Percentiles rank a stretch among this genome's conserved stretches.
Conservation (phyloP, 2,797 vertebrate genomes). For the Anguilla obscura region DNA sequence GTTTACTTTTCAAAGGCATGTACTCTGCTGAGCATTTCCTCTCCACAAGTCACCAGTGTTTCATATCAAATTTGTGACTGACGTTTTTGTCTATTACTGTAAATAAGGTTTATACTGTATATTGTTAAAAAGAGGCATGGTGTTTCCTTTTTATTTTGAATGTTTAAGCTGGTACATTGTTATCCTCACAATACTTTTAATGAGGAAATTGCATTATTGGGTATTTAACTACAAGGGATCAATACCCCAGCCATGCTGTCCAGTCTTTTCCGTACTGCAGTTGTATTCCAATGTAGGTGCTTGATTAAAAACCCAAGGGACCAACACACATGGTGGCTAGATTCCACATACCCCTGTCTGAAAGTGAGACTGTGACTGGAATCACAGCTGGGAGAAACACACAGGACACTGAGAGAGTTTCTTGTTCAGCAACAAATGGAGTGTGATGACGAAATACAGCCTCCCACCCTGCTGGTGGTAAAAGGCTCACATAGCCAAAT, state of each 20-base stretch:
- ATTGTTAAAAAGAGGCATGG: slow-evolving; percentile 27
- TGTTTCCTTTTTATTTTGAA: slow-evolving; percentile 27
- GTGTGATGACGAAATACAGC: neutral
- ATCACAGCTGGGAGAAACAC: neutral
- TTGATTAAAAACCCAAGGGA: neutral
- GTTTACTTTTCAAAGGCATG: slow-evolving; percentile 12
- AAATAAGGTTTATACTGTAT: slow-evolving; percentile 36
- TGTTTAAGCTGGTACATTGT: slow-evolving; percentile 24
- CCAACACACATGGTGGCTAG: neutral
- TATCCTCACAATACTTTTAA: slow-evolving; percentile 22
- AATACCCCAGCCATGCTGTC: neutral
- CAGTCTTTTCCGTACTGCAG: neutral
- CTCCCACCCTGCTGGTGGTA: neutral
- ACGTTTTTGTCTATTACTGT: slow-evolving; percentile 35
- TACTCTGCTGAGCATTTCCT: neutral
- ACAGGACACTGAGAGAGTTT: neutral
- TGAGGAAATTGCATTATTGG: slow-evolving; percentile 20
- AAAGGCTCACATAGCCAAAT: neutral
- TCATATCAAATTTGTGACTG: slow-evolving; percentile 16
- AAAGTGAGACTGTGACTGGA: neutral
- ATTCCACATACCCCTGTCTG: neutral
- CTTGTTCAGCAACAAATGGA: neutral
- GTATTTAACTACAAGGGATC: slow-evolving; percentile 18
- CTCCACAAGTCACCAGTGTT: slow-evolving; percentile 10
- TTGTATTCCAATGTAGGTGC: neutral